A percentile compares a stretch with the other conserved stretches of the same genome.
These are phyloP conservation scores for Rallus limicola DNA, from an alignment of 2,113 vertebrate genomes.

Conservation along the genomic window DNA sequence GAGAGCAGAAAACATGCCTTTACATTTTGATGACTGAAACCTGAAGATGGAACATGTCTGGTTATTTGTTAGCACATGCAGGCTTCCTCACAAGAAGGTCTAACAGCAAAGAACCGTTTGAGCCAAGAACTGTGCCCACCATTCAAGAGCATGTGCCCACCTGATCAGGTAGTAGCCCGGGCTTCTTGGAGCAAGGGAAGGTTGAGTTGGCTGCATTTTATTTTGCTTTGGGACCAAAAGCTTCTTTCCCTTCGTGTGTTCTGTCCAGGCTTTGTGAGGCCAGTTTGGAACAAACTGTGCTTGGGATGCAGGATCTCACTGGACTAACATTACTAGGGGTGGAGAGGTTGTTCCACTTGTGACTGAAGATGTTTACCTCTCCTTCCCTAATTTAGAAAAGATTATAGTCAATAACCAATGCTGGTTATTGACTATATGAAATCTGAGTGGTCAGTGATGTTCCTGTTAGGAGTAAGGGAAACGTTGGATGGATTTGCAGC, in stretches of 20 bases:
- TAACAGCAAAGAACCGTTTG: not conserved
- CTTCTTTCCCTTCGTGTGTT: rapidly evolving
- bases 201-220: not conserved
- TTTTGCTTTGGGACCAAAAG: rapidly evolving
- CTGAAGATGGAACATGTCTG: not conserved
- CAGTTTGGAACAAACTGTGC: not conserved
- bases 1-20: not conserved
- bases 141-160: rapidly evolving
- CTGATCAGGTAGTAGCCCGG: too few species aligned
- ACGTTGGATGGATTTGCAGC: not conserved
- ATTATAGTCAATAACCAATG: too few species aligned
- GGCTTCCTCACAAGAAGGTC: not conserved
- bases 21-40: not conserved
- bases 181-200: not conserved
- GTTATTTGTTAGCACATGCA: too few species aligned
- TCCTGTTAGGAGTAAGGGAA: not conserved
- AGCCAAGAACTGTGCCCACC: rapidly evolving
- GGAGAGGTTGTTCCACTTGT: not conserved
- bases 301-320: not conserved
- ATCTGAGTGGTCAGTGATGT: not conserved
- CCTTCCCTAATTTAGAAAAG: not conserved
- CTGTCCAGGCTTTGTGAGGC: not conserved
- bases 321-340: not conserved
- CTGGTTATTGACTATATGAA: not conserved
- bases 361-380: not conserved